Evolutionary conservation across 1,140 invertebrate genomes (phyloP), one percentile per base, ranked within the genome.

Genomic region (Drosophila bocki): DNA sequence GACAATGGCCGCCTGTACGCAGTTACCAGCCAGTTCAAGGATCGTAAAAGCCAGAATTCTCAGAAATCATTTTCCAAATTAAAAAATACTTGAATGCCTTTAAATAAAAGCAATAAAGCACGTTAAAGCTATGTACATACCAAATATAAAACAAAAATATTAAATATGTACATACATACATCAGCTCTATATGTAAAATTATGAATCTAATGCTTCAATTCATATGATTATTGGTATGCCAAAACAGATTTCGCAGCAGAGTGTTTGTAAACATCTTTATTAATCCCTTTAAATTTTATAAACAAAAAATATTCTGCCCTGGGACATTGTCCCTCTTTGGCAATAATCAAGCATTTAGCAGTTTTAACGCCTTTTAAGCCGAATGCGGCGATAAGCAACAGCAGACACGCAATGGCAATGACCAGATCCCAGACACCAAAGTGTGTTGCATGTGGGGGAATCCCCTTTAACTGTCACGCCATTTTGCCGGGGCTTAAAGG

Each of bases 291-390:
- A 17, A 62, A 62, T 11, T 4, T 7, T 67, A 53, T 54, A 22
- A 22, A 5, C n/a, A 45, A 45, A 41, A 11, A 8, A 41, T 57
- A 19, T 57, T 69, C 2, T 12, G 13, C 17, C 17, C 4, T n/a
- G 26, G 47, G 53, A 56, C 35, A 77, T 39, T 65, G 53, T 78
- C 51, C 62, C 68, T 67, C 13, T 35, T 32, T 37, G 68, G 75
- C 80, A 83, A 88, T 87, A 88, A 80, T 74, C 80, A 58, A 81
- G 78, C 81, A 78, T 88, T 87, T 84, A 84, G 80, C 84, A 74
- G 69, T 75, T 87, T 84, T 75, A 78, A 88, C 84, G 81, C 84
- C 84, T 84, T 75, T 75, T 71, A 63, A 69, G 65, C 54, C 60
- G 58, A 51, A 48, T 26, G 29, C 45, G 17, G 79, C 76, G 79